A percentile compares a stretch with the other conserved stretches of the same genome.
Evolutionary conservation across 2,888 invertebrate species (phyloP).

Genomic region (Andrena dorsata): DNA sequence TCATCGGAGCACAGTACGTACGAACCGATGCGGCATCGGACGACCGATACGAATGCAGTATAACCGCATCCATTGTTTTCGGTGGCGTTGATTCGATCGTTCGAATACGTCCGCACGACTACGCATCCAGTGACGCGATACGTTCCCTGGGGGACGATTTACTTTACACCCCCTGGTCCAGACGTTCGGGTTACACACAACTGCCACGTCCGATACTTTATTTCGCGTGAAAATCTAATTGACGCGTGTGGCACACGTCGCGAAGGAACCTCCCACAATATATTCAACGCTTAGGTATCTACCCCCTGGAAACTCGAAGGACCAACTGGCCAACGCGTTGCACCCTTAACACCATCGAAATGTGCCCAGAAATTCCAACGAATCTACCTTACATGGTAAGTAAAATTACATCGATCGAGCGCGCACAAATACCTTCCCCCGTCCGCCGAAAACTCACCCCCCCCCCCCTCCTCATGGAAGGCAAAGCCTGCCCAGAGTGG

Average conservation of each 20-base stretch:
- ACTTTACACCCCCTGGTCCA: slow-evolving; percentile 34
- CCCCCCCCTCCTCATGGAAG: too few relatives aligned
- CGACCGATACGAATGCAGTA: too few relatives aligned
- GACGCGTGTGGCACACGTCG: not conserved
- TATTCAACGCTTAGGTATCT: not conserved
- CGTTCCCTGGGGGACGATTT: slow-evolving; percentile 40
- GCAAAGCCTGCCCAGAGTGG: not conserved
- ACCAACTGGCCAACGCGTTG: not conserved
- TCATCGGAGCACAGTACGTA: too few relatives aligned
- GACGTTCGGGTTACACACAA: slow-evolving; percentile 21
- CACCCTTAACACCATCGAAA: not conserved
- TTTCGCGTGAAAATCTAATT: slow-evolving; percentile 31
- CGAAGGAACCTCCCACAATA: not conserved
- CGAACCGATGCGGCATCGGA: too few relatives aligned
- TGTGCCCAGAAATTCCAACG: not conserved
- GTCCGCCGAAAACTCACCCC: slow-evolving; percentile 11
- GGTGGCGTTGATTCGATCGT: too few relatives aligned
- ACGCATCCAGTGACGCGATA: slow-evolving; percentile 20
- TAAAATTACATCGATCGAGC: slow-evolving; percentile 27
- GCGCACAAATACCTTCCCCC: not conserved
- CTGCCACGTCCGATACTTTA: slow-evolving; percentile 12
- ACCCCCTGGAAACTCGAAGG: not conserved
- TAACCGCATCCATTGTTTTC: too few relatives aligned
- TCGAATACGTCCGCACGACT: too few relatives aligned
- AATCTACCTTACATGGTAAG: not conserved